Base-by-base conservation (phyloP, 1,140 invertebrate genomes). In the Tyrophagus putrescentiae region DNA sequence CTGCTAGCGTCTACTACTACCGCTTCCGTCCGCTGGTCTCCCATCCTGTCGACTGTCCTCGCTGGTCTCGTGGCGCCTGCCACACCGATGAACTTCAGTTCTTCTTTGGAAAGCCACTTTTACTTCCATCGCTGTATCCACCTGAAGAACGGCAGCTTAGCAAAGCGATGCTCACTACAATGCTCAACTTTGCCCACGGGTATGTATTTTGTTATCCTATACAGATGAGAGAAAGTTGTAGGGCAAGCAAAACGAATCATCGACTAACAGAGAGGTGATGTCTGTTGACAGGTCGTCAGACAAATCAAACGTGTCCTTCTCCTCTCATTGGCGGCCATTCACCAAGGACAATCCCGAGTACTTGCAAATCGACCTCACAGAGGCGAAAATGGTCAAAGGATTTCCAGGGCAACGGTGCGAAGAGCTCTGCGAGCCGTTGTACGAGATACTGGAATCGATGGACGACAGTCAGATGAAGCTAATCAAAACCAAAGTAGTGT, bases 31-130 rank as follows among this genome's bases (percentile, higher is more conserved):
- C 7, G 7, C 7, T 13, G 31, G 45, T 48, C 7, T 25, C 21
- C 18, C 23, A 48, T 13, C 45, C 45, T 25, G 23, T 48, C 45
- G 45, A 48, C 18, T 48, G 45, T 48, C 45, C 45, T 7, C 7
- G 6, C 9, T 48, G 45, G 45, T 48, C 45, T 9, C 7, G 13
- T 7, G 45, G 45, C 18, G 45, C 45, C 13, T 48, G 45, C 21
- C 45, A 48, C 45, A 48, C 45, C 7, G 45, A 48, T 21, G 45
- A 48, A 48, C 45, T 48, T 6, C 7, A 48, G 31, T 48, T 48
- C 45, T 13, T 48, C 7, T 48, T 48, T 21, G 45, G 45, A 13
- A 48, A 7, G 23, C 45, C 45, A 48, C 21, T 48, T 9, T 29
- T 48, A 7, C 18, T 48, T 7, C 23, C 23, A 7, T 48, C 45